Evolutionary conservation across 1,140 invertebrate species (phyloP), one percentile per base, ranked within the genome.

Genomic region (Cyrtorhinus lividipennis): DNA sequence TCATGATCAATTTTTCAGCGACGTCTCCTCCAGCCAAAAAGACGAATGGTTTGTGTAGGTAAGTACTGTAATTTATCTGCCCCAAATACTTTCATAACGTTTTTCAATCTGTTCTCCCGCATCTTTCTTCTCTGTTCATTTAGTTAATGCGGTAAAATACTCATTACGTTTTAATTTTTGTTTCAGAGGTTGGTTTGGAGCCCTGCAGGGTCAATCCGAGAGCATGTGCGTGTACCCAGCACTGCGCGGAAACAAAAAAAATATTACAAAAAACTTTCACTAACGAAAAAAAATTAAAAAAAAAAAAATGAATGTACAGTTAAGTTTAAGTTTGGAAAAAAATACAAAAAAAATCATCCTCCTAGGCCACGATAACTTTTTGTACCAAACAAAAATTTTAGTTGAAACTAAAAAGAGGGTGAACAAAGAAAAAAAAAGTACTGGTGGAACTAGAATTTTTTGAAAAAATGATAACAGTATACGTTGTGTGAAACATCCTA

Each of bases 41-140:
- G 80, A 80, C 68, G 80, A 81, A 74, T 81, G 80, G 80, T 81
- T 81, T 74, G 80, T 81, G 72, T 81, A 80, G 78, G 77, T 79
- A 66, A 74, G 77, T 72, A 26, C 24, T n/a, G n/a, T n/a, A n/a
- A n/a, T n/a, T 56, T 64, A 63, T 63, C 62, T 64, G 58, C 18
- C 53, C 46, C 15, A 26, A 23, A 10, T 20, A 15, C n/a, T 12
- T 23, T 0, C 15, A 15, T 20, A 18, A 13, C 62, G 20, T 18
- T 62, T 15, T 18, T 59, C 44, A n/a, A n/a, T n/a, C n/a, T n/a
- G n/a, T n/a, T n/a, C n/a, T n/a, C n/a, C n/a, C n/a, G n/a, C n/a
- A n/a, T n/a, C n/a, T n/a, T n/a, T n/a, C n/a, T n/a, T n/a, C n/a
- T n/a, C n/a, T n/a, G n/a, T n/a, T n/a, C n/a, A n/a, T n/a, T n/a